Evolutionary conservation across 2,888 invertebrate species (phyloP).

Genomic region (Erebia palarica): DNA sequence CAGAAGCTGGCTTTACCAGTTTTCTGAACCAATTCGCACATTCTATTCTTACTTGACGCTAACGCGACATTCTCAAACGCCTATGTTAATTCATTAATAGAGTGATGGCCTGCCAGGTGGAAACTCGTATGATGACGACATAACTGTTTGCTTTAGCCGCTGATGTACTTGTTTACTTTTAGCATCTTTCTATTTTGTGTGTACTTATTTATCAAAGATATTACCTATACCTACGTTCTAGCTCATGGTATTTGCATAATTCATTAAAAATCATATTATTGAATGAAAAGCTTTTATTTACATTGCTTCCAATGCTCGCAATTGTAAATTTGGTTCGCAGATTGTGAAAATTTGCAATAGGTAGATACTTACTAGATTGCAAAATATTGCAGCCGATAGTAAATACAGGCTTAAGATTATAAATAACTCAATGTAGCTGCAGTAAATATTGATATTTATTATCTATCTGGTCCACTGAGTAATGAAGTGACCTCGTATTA

Average conservation of each 20-base stretch:
- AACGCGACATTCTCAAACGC: slow-evolving; percentile 47
- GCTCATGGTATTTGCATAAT: background rate
- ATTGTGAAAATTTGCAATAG: slow-evolving; percentile 26
- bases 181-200: slow-evolving; percentile 2
- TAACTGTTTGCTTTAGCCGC: slow-evolving; percentile 1
- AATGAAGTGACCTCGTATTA: slow-evolving; percentile 35
- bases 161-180: slow-evolving; percentile 6
- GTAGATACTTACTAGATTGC: slow-evolving; percentile 15
- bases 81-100: slow-evolving; percentile 40
- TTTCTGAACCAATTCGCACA: slow-evolving; percentile 76
- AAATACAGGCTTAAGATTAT: slow-evolving; percentile 30
- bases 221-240: background rate
- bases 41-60: slow-evolving; percentile 59
- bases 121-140: slow-evolving; percentile 3
- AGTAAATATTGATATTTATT: slow-evolving; percentile 35
- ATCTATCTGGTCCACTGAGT: slow-evolving; percentile 30
- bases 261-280: background rate
- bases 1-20: slow-evolving; percentile 80
- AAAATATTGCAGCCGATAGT: slow-evolving; percentile 24
- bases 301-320: slow-evolving; percentile 27
- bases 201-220: background rate
- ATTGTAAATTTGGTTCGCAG: slow-evolving; percentile 39
- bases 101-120: slow-evolving; percentile 9
- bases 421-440: slow-evolving; percentile 32
- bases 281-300: slow-evolving; percentile 7